Percentiles rank a stretch among this genome's conserved stretches.
phyloP scores from a whole-genome alignment of 2,113 vertebrate species.

The Cephalopholis sonnerati region DNA sequence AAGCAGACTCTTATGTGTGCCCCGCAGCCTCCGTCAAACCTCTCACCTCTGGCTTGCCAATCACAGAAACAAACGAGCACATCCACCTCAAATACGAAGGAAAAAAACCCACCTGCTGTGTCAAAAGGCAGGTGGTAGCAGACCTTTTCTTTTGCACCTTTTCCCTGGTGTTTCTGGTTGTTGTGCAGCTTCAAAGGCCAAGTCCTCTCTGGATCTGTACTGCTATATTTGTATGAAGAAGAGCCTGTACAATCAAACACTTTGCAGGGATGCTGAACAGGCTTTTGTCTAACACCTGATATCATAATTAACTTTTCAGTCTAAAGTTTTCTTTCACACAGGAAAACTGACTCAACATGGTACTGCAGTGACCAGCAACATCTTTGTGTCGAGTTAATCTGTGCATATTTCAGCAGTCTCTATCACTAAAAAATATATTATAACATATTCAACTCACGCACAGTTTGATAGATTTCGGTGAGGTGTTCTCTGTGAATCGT shows the following conservation, averaged over 20 bases:
- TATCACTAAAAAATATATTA: neutral
- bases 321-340: neutral
- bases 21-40: slow-evolving; percentile 60
- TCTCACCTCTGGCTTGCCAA: slow-evolving; percentile 68
- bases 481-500: neutral
- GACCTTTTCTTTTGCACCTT: slow-evolving; percentile 43
- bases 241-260: slow-evolving; percentile 11
- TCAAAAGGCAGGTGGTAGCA: slow-evolving; percentile 48
- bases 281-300: neutral
- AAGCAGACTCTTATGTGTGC: slow-evolving; percentile 41
- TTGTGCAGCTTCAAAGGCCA: slow-evolving; percentile 34
- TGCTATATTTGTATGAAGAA: slow-evolving; percentile 30
- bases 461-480: neutral
- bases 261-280: slow-evolving; percentile 1
- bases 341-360: neutral
- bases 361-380: neutral
- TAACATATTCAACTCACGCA: neutral
- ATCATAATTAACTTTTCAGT: neutral
- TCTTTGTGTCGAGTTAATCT: neutral
- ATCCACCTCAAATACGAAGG: slow-evolving; percentile 27
- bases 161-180: slow-evolving; percentile 20
- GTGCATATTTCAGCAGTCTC: neutral
- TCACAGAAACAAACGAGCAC: slow-evolving; percentile 56
- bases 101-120: slow-evolving; percentile 64
- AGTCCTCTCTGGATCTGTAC: neutral